Evolutionary conservation across 53 echinoderm and acorn worm genomes (phyloP), one percentile per base, ranked within the genome.

Genomic region (Actinopyga echinites): DNA sequence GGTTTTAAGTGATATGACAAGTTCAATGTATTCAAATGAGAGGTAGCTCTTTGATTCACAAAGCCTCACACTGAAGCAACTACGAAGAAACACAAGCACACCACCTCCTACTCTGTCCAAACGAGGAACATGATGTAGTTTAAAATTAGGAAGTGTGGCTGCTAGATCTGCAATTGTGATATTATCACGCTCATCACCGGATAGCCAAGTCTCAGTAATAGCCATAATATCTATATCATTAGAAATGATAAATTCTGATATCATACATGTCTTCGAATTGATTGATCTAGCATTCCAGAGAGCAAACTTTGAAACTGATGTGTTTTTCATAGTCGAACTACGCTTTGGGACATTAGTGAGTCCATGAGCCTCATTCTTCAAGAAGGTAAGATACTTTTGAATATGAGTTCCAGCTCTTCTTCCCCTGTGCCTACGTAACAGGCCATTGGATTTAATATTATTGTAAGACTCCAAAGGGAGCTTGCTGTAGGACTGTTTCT

Each of bases 161-260:
- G 80, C 69, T 25, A 89, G 43, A 58, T 79, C 85, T 57, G 69
- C 89, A 29, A 89, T 66, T 15, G 64, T 34, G 23, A 79, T 21
- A 49, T 89, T 58, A 52, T 84, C 89, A 43, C 89, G 69, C 19
- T 89, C n/a, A 80, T 89, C 89, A 66, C 85, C 79, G 25, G 79
- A 80, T 11, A 64, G 80, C 89, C 89, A 89, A 30, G 89, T 80
- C 44, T 89, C 80, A 6, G 85, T 89, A 11, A 89, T 79, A n/a
- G 84, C 80, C 56, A 89, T 45, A 43, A 89, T 89, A 55, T 89
- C 89, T 22, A 85, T 69, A 24, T 79, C 35, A 42, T 89, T 54
- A 32, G 64, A 49, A 71, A 89, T 80, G 11, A 89, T 57, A 25
- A 89, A 80, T 53, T 85, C 80, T 53, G 65, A 67, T 56, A 83